Conservation (phyloP, 2,113 vertebrate genomes). For the Leucoraja erinaceus region DNA sequence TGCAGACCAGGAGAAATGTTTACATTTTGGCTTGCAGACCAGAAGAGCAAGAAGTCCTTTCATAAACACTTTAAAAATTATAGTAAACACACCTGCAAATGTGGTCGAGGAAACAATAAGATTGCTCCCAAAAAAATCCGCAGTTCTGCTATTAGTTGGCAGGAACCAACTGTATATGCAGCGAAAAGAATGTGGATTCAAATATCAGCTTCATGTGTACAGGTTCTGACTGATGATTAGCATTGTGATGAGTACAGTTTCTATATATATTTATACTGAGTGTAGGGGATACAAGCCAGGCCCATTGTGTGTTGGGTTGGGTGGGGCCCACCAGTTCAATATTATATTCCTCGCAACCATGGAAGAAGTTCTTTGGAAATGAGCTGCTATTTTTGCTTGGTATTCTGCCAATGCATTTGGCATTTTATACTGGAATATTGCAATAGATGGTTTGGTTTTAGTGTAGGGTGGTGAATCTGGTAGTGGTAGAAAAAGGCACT, state of each 20-base stretch:
- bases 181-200: not conserved
- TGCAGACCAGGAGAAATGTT: not conserved
- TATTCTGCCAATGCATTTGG: not conserved
- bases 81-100: slow-evolving; percentile 22
- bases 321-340: not conserved
- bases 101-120: not conserved
- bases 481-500: not conserved
- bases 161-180: not conserved
- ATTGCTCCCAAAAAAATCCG: not conserved
- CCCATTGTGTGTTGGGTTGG: not conserved
- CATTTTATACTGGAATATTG: not conserved
- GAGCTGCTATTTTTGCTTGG: not conserved
- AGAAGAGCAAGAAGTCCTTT: not conserved
- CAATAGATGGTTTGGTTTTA: not conserved
- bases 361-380: not conserved
- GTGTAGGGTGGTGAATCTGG: not conserved
- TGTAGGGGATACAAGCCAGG: not conserved
- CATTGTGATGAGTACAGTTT: not conserved
- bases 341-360: not conserved
- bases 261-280: not conserved
- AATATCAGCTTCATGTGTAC: not conserved
- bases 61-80: slow-evolving; percentile 20
- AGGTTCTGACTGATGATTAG: slow-evolving; percentile 16
- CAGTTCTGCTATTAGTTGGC: not conserved
- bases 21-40: slow-evolving; percentile 4